A percentile compares a stretch with the other conserved stretches of the same genome.
These are phyloP conservation scores for Orius insidiosus DNA, from an alignment of 1,140 invertebrate species.

Conservation along the genomic window DNA sequence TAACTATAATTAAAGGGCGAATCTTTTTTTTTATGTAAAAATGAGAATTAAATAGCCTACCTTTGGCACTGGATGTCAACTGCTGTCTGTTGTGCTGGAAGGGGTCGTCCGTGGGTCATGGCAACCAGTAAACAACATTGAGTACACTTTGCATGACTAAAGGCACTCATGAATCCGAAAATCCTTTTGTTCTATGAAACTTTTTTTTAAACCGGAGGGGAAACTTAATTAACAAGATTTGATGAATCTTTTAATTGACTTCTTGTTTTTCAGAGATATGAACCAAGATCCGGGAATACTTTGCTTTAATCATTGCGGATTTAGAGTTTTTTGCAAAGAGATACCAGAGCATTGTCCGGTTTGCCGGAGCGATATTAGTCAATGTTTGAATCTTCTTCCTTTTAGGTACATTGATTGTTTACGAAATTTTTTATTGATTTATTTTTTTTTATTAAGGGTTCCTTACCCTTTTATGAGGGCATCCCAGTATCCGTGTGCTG, in stretches of 20 bases:
- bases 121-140: constrained; percentile 11
- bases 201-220: constrained; percentile 1
- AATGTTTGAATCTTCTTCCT: constrained; percentile 43
- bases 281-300: constrained; percentile 50
- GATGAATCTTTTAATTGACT: no score
- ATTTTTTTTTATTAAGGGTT: constrained; percentile 37
- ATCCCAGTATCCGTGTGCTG: constrained; percentile 47
- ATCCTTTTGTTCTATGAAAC: background rate
- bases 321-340: constrained; percentile 55
- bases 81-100: no score
- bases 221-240: no score
- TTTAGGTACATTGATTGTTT: constrained; percentile 54
- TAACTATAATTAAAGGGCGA: no score
- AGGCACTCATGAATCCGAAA: background rate
- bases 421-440: background rate
- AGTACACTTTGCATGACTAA: constrained; percentile 1
- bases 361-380: constrained; percentile 40
- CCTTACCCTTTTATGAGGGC: constrained; percentile 62
- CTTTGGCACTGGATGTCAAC: no score
- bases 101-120: background rate
- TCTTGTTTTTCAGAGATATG: background rate
- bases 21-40: no score
- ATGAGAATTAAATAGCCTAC: no score
- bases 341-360: constrained; percentile 51
- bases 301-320: constrained; percentile 64